Evolutionary conservation across 2,113 vertebrate genomes (phyloP), one percentile per base, ranked within the genome.

Genomic region (Megaceryle torquata): DNA sequence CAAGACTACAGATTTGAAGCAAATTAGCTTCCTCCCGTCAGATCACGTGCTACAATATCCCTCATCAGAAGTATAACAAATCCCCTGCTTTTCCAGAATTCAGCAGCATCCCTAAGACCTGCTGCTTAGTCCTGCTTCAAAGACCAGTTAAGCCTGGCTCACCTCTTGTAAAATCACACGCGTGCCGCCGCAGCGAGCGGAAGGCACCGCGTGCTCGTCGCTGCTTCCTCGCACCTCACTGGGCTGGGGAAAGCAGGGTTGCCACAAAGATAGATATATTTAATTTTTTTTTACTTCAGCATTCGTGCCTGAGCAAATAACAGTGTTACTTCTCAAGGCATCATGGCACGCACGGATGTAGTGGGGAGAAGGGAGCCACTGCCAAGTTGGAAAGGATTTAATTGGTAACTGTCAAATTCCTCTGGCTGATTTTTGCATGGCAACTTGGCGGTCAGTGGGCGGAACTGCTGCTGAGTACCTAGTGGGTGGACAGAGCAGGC

Each of bases 31-130:
- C 75, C 13, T 80, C 67, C 72, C 78, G 71, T 69, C 65, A 84
- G 61, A 64, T 53, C 84, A 71, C 1, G 2, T 65, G 74, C 70
- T 65, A 26, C 46, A 89, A 69, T 50, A 87, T 50, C 71, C 48
- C 41, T 82, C 11, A 86, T 65, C 70, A 91, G 54, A 77, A 88
- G 68, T 53, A 57, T 15, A 44, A 76, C 79, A 83, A 89, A 91
- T 78, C 69, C 71, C 21, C 56, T 46, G 64, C 82, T 82, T 87
- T 92, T 77, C 87, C 67, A 85, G 86, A 85, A 79, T 79, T 68
- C 70, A 61, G 67, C 54, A 85, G 78, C 74, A 79, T 82, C 83
- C 57, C 13, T n/a, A 24, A 64, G 79, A 48, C 72, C 35, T 77
- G 60, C 79, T 88, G 48, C 3, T 4, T 13, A 85, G 84, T 50